Base-by-base conservation (phyloP, 2,113 vertebrate genomes). In the Pteropus alecto region DNA sequence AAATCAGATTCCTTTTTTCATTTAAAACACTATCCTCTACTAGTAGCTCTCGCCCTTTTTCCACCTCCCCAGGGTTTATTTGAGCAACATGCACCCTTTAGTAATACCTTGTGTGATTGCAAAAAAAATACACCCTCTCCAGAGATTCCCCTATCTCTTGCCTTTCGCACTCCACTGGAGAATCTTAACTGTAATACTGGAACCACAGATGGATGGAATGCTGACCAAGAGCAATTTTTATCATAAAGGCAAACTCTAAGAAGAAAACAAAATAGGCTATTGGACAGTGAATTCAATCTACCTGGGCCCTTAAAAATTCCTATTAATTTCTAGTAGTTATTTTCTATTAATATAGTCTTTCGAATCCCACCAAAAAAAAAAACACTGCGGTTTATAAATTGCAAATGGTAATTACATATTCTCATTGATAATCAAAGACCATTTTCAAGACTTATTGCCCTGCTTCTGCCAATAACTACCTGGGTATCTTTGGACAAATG, bases 261-360 rank as follows among this genome's bases (percentile, higher is more conserved):
- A 54, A 38, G n/a, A 92, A 22, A 84, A 81, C 6, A 67, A 97
- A 58, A 79, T n/a, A n/a, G n/a, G 21, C 54, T 95, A 70, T 15
- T 35, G 48, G 65, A 93, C 60, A 68, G 76, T 85, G 54, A 94
- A 63, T 3, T 86, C 24, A 96, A 67, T 86, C 60, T 85, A 95
- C 35, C 26, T 76, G 19, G 28, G 30, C 46, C 9, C 93, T 94
- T 87, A 84, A 89, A 95, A 90, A 68, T 81, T 61, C 87, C 79
- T 77, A 87, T 95, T 96, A 87, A 84, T 77, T 61, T 88, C 76
- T 81, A 82, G 56, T 87, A 82, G 91, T 94, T 94, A 94, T 83
- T 91, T 96, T 92, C 81, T 88, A 88, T 88, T 95, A 95, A 96
- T 73, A 87, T 10, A 73, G 24, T 26, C 30, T 96, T 95, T 73